A percentile compares a stretch with the other conserved stretches of the same genome.
phyloP scores from a whole-genome alignment of 2,888 invertebrate genomes.

The Machimus atricapillus region DNA sequence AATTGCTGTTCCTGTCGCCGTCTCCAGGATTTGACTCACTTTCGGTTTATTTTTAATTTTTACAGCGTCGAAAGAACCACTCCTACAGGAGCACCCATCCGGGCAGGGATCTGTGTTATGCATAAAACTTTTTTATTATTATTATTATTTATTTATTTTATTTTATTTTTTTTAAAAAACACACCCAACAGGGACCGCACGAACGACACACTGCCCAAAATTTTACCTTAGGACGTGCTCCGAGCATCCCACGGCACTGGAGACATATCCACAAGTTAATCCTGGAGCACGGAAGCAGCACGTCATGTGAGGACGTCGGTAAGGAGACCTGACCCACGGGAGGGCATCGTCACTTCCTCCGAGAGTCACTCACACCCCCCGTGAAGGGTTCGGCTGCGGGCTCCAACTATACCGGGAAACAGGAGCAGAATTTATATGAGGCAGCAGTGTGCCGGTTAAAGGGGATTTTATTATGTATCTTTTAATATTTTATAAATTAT shows the following conservation, averaged over 20 bases:
- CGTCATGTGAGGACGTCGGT: neutral
- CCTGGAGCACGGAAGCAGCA: slow-evolving; percentile 2
- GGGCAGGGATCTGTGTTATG: neutral
- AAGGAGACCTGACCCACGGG: neutral
- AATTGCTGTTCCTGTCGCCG: neutral
- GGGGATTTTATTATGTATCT: neutral
- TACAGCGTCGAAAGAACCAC: neutral
- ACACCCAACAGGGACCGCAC: neutral
- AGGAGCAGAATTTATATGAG: too few species aligned
- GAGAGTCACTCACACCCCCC: neutral
- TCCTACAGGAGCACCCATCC: neutral
- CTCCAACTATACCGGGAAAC: neutral
- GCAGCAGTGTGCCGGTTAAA: neutral
- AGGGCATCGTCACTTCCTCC: neutral
- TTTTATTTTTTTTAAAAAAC: neutral
- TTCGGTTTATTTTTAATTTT: neutral
- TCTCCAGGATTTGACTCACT: neutral
- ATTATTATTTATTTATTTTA: too few species aligned
- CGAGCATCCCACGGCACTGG: slow-evolving; percentile 8
- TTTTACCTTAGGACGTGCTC: neutral
- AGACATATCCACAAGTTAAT: slow-evolving; percentile 45
- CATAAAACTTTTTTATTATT: neutral
- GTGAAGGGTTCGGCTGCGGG: neutral
- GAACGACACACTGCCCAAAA: neutral
- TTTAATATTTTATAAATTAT: neutral